Evolutionary conservation across 1,140 invertebrate species (phyloP), one percentile per base, ranked within the genome.

Genomic region (Heliothis subflexa): DNA sequence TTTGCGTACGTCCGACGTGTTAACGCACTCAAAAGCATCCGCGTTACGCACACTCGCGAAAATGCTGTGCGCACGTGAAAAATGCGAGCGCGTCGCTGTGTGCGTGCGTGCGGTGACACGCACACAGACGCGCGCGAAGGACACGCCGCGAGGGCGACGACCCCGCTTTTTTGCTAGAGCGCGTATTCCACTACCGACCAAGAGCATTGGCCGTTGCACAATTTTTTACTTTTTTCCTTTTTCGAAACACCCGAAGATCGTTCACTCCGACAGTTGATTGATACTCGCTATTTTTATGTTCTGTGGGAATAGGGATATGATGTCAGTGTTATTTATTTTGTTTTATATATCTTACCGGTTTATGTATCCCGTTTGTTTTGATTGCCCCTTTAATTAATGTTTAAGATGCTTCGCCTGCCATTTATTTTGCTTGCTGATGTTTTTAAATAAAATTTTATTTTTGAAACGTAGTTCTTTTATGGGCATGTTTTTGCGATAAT

Each of bases 121-220:
- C 90, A 87, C 89, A 88, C 92, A 87, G 81, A 81, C 66, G 71
- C 76, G 75, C 50, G 78, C 93, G 93, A 94, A 94, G 93, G 93
- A 93, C 93, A 94, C 91, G 90, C 86, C 84, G 90, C 86, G 86
- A 85, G 90, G 87, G 90, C 89, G 84, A 88, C 87, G 87, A 93
- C 93, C 92, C 87, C 85, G 74, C 87, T 91, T 94, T 94, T 94
- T 94, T 93, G 90, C 92, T 80, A 86, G 86, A 85, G 86, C 88
- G 81, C 89, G 88, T 89, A 89, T 89, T 85, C 84, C 84, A 91
- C 86, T 90, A 84, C 81, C 82, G 79, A 83, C 89, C 79, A 78
- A 88, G 91, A 85, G 87, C 91, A 92, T 93, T 93, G 92, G 91
- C 88, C 89, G 86, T 85, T 90, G 86, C 68, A 83, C 83, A 81